Evolutionary conservation across 1,140 invertebrate species (phyloP).

Genomic region (Ylistrum balloti): DNA sequence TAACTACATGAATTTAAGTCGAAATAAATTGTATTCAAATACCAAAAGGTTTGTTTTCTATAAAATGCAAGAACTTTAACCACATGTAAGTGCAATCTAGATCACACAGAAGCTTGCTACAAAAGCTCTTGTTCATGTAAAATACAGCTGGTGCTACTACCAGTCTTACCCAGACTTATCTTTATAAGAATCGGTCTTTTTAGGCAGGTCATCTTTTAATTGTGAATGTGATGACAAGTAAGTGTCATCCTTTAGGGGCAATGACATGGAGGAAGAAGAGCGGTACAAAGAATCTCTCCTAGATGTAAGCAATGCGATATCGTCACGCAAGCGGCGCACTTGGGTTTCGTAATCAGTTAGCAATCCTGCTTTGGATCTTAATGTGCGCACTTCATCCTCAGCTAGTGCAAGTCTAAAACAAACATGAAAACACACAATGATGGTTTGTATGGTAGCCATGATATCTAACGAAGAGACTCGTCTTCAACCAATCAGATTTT

Average conservation of each 20-base stretch:
- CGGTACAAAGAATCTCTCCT: slow-evolving; percentile 69
- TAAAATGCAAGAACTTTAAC: neutral
- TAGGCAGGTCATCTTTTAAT: slow-evolving; percentile 23
- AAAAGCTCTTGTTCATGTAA: neutral
- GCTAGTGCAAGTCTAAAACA: slow-evolving; percentile 74
- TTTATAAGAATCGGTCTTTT: slow-evolving; percentile 5
- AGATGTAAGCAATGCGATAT: slow-evolving; percentile 78
- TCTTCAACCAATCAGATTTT: no score
- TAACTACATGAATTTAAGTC: no score
- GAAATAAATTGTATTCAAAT: no score
- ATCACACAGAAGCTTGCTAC: slow-evolving; percentile 18
- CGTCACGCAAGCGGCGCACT: slow-evolving; percentile 78
- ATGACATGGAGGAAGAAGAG: slow-evolving; percentile 56
- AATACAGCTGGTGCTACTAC: neutral
- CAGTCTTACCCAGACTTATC: slow-evolving; percentile 62
- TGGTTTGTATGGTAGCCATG: neutral
- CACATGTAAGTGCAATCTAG: neutral
- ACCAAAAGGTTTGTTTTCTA: neutral
- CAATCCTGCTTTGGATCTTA: slow-evolving; percentile 76
- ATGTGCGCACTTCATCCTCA: slow-evolving; percentile 76
- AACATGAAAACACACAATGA: slow-evolving; percentile 50
- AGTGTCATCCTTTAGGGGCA: slow-evolving; percentile 54
- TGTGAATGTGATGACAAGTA: slow-evolving; percentile 49
- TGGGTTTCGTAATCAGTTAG: slow-evolving; percentile 80
- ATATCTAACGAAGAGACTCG: neutral